phyloP scores from a whole-genome alignment of 2,888 invertebrate species.

The Melieria crassipennis region DNA sequence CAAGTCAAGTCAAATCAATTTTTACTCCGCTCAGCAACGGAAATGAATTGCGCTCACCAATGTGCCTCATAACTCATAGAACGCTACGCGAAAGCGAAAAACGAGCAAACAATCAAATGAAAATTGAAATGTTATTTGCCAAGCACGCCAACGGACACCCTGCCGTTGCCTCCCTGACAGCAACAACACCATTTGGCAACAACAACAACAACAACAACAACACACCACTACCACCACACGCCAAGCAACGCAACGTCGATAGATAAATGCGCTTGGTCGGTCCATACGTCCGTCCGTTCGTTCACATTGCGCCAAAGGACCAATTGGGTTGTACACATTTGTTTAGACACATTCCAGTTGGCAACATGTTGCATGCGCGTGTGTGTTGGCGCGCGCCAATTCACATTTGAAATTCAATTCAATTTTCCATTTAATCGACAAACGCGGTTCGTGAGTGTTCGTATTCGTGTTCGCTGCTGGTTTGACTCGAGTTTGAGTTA shows the following conservation, averaged over 20 bases:
- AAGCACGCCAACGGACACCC: too few relatives aligned
- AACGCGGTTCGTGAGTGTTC: neutral
- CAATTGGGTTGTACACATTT: slow-evolving; percentile 31
- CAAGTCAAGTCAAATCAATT: too few relatives aligned
- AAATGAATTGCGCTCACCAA: too few relatives aligned
- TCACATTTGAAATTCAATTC: slow-evolving; percentile 27
- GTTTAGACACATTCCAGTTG: neutral
- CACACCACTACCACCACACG: slow-evolving; percentile 36
- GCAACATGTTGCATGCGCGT: too few relatives aligned
- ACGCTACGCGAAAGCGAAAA: too few relatives aligned
- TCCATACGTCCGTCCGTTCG: neutral
- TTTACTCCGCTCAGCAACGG: too few relatives aligned
- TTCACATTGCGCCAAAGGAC: neutral
- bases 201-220: slow-evolving; percentile 48
- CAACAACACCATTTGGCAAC: slow-evolving; percentile 10
- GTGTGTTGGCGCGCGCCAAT: too few relatives aligned
- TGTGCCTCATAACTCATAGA: too few relatives aligned
- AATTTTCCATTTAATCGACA: neutral
- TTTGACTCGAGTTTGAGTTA: too few relatives aligned
- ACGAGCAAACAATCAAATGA: too few relatives aligned
- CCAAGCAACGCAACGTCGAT: slow-evolving; percentile 33
- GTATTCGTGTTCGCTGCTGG: neutral
- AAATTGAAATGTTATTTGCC: too few relatives aligned
- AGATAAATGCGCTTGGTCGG: slow-evolving; percentile 38
- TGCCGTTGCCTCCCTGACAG: too few relatives aligned